Base-by-base conservation (phyloP, 1,140 invertebrate species). In the Zaprionus ghesquierei region DNA sequence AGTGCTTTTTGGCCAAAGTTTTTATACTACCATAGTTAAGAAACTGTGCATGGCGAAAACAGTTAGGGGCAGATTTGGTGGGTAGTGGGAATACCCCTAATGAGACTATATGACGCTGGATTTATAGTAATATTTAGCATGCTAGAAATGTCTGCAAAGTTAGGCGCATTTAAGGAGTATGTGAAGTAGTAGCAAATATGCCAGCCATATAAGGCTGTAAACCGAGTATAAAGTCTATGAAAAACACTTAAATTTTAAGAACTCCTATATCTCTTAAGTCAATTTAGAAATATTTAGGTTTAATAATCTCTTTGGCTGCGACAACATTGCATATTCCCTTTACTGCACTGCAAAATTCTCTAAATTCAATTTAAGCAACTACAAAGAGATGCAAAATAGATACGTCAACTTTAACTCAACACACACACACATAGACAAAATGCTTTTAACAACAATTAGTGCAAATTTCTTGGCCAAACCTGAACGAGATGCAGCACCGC, bases 381-480 rank as follows among this genome's bases (percentile, higher is more conserved):
- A 58, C 50, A 65, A 41, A 70, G 46, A 25, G 18, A 65, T 18
- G 61, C 61, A 58, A 65, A n/a, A 65, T 51, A 51, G 18, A 46
- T 20, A 18, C 41, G 41, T 46, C 54, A 68, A 68, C 38, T 18
- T 9, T 35, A 41, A 51, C 20, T 56, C 25, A 23, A 59, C 61
- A 53, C 38, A 33, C 46, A 59, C 27, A 59, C 38, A 33, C 44
- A 59, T 53, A 53, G 38, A 33, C 46, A 59, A 64, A 69, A 78
- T 71, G 60, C 75, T 78, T 78, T 78, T 72, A 89, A 53, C 65
- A 84, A 77, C 82, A 87, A 89, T 87, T 87, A 89, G 76, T 84
- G 54, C 75, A 71, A n/a, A 84, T 87, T 89, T 74, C 69, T 79
- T 77, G 69, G 53, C 69, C 62, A 60, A 50, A 55, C n/a, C 66